A percentile compares a stretch with the other conserved stretches of the same genome.
These are phyloP conservation scores for Aphaenogaster rudis DNA, from an alignment of 1,140 invertebrate genomes.

Conservation along the genomic window DNA sequence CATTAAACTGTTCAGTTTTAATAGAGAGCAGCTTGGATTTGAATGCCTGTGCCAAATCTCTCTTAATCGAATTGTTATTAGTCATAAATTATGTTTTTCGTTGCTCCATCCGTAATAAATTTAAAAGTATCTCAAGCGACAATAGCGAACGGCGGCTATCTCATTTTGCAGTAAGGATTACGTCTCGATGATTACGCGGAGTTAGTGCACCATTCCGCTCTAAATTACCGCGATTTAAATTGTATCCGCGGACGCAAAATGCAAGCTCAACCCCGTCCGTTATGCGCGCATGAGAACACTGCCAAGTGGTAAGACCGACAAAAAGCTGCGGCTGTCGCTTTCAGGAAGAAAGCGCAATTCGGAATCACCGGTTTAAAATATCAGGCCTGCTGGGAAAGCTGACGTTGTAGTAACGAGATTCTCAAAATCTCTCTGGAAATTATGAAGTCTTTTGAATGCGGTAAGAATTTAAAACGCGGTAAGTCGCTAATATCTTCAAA, in stretches of 20 bases:
- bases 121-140: constrained; percentile 4
- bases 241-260: constrained; percentile 62
- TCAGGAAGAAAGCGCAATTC: constrained; percentile 61
- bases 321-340: constrained; percentile 67
- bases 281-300: constrained; percentile 67
- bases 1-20: not conserved
- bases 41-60: not conserved
- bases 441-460: not conserved
- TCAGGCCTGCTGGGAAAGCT: constrained; percentile 26
- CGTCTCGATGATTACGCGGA: constrained; percentile 49
- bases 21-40: not conserved
- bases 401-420: constrained; percentile 51
- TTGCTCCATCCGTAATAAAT: not conserved
- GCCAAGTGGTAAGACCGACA: constrained; percentile 65
- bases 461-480: not conserved
- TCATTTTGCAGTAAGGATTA: constrained; percentile 37
- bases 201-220: constrained; percentile 46
- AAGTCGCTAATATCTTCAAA: not conserved
- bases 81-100: not conserved
- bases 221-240: constrained; percentile 61
- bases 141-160: constrained; percentile 1
- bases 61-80: constrained; percentile 4
- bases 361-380: constrained; percentile 60
- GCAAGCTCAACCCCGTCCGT: constrained; percentile 71
- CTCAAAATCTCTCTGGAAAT: not conserved